Percentiles rank a stretch among this genome's conserved stretches.
Evolutionary conservation across 2,113 vertebrate species (phyloP).

Genomic region (Danionella cerebrum): DNA sequence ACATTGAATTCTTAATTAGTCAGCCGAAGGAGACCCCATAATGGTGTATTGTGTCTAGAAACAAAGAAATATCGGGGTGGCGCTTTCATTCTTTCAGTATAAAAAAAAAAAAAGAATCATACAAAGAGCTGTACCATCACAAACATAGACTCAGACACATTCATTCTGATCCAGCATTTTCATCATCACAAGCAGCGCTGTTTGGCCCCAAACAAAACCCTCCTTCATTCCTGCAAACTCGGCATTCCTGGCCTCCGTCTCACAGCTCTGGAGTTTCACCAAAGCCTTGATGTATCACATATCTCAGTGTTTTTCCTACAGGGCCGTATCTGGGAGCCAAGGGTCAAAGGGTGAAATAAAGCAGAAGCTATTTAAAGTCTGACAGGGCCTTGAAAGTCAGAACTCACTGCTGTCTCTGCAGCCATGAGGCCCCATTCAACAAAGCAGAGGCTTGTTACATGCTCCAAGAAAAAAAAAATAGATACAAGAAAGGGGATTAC

Average conservation of each 20-base stretch:
- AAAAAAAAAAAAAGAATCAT: neutral
- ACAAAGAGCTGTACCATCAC: neutral
- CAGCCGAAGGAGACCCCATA: neutral
- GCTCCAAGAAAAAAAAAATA: constrained; percentile 43
- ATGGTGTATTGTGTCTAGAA: neutral
- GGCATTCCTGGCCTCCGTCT: constrained; percentile 55
- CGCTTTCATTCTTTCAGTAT: neutral
- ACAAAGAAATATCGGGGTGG: neutral
- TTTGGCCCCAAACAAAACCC: constrained; percentile 49
- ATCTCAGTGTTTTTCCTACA: constrained; percentile 68
- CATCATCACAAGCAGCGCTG: neutral
- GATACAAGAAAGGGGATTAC: constrained; percentile 61
- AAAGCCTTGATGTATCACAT: constrained; percentile 63
- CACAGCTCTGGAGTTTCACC: constrained; percentile 54
- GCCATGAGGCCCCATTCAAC: constrained; percentile 57
- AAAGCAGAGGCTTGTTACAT: constrained; percentile 71
- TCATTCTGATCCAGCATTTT: neutral
- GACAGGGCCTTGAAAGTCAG: constrained; percentile 64
- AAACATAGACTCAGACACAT: neutral
- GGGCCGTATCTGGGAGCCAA: constrained; percentile 56
- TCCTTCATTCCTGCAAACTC: constrained; percentile 58
- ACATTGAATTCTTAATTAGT: constrained; percentile 3
- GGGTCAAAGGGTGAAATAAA: constrained; percentile 72
- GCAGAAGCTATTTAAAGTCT: constrained; percentile 69
- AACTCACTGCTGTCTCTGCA: constrained; percentile 45